phyloP scores from a whole-genome alignment of 2,888 invertebrate species.

The Trissoscelio sp. region DNA sequence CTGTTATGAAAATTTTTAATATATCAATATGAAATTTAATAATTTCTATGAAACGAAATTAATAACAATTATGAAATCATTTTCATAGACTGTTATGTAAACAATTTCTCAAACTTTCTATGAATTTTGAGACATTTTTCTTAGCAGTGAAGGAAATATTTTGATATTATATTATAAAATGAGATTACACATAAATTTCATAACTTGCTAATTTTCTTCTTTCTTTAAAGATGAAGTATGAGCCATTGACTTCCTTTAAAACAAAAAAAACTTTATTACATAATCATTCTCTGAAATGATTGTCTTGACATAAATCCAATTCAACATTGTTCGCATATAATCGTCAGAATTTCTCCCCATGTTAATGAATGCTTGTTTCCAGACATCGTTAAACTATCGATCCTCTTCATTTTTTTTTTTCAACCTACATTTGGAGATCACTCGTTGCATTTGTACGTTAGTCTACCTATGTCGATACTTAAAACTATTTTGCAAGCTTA shows the following conservation, averaged over 20 bases:
- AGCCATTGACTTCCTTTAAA: constrained; percentile 20
- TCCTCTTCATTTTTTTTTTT: constrained; percentile 33
- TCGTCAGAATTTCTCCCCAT: constrained; percentile 26
- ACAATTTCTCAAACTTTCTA: too few relatives aligned
- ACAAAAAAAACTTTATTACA: constrained; percentile 12
- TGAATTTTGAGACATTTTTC: too few relatives aligned
- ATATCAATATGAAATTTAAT: too few relatives aligned
- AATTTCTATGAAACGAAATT: too few relatives aligned
- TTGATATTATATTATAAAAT: too few relatives aligned
- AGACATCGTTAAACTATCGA: constrained; percentile 62
- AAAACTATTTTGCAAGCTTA: constrained; percentile 73
- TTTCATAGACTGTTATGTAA: too few relatives aligned
- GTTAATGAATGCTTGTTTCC: constrained; percentile 35
- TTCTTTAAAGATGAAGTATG: constrained; percentile 28
- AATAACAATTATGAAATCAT: too few relatives aligned
- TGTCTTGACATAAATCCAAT: constrained; percentile 53
- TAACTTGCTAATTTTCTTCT: constrained; percentile 10
- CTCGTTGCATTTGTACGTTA: constrained; percentile 78
- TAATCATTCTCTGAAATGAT: constrained; percentile 47
- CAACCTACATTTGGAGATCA: constrained; percentile 75
- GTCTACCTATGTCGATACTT: constrained; percentile 77
- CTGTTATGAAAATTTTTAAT: too few relatives aligned
- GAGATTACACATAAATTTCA: constrained; percentile 34
- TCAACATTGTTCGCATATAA: constrained; percentile 33
- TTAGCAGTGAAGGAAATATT: too few relatives aligned